phyloP scores from a whole-genome alignment of 2,888 invertebrate genomes.

The Nephrotoma guestfalica region DNA sequence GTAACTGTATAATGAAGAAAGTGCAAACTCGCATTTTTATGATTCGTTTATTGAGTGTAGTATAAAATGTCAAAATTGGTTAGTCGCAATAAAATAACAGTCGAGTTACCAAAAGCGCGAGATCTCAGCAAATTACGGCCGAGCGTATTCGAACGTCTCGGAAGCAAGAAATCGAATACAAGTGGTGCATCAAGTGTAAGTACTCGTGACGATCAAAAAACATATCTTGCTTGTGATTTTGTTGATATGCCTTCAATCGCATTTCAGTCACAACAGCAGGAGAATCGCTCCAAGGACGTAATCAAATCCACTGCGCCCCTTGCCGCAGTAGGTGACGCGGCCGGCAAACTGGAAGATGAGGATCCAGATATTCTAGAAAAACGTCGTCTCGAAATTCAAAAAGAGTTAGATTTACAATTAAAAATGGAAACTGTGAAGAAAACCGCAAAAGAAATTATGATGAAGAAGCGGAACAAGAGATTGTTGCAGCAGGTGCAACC shows the following conservation, averaged over 20 bases:
- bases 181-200: background rate
- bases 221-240: background rate
- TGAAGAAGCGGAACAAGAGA: constrained; percentile 26
- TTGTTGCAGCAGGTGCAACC: constrained; percentile 8
- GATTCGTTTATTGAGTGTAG: background rate
- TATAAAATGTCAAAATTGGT: constrained; percentile 11
- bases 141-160: constrained; percentile 11
- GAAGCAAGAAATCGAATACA: constrained; percentile 8
- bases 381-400: constrained; percentile 9
- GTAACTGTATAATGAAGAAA: background rate
- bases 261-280: background rate
- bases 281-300: background rate
- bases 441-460: constrained; percentile 23
- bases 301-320: background rate
- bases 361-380: constrained; percentile 11
- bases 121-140: constrained; percentile 8
- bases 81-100: constrained; percentile 10
- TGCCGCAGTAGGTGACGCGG: background rate
- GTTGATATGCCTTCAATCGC: background rate
- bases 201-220: background rate
- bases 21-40: background rate
- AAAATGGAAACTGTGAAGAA: constrained; percentile 19
- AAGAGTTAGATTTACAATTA: constrained; percentile 10
- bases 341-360: constrained; percentile 9
- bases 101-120: constrained; percentile 9